Percentiles rank a stretch among this genome's conserved stretches.
Conservation (phyloP, 2,113 vertebrate genomes). For the Alces alces region DNA sequence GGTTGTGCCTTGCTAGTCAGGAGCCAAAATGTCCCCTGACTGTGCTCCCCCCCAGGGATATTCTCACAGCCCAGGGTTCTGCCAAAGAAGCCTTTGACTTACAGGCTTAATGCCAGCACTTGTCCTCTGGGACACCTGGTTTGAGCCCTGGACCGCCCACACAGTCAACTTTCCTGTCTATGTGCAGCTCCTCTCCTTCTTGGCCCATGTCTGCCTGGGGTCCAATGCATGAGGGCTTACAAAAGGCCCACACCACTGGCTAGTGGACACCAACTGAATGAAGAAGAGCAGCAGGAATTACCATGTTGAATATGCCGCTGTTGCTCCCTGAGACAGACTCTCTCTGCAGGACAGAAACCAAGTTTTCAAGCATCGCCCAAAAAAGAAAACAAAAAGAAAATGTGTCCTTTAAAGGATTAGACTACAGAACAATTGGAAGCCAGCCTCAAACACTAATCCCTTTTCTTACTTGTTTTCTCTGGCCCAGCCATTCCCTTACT, state of each 20-base stretch:
- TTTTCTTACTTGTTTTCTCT: background rate
- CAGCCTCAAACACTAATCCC: constrained; percentile 19
- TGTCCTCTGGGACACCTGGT: background rate
- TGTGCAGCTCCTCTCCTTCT: background rate
- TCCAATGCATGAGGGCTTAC: constrained; percentile 6
- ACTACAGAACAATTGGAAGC: constrained; percentile 22
- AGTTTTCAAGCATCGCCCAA: background rate
- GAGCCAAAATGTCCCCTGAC: constrained; percentile 10
- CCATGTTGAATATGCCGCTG: background rate
- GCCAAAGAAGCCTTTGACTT: constrained; percentile 52
- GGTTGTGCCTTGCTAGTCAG: constrained; percentile 62
- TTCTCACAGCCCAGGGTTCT: constrained; percentile 34
- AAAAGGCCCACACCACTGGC: background rate
- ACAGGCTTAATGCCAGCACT: background rate
- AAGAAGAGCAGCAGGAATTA: background rate
- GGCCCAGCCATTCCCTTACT: constrained; percentile 42
- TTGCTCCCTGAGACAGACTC: background rate
- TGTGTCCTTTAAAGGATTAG: background rate
- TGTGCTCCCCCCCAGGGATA: background rate
- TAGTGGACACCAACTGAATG: background rate
- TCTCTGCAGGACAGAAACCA: constrained; percentile 61
- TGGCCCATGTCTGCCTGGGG: background rate
- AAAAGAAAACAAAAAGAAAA: background rate
- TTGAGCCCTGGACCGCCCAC: background rate
- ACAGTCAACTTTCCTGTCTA: background rate